These are phyloP conservation scores for Pomacea canaliculata DNA, from an alignment of 2,888 invertebrate species.

Conservation along the genomic window DNA sequence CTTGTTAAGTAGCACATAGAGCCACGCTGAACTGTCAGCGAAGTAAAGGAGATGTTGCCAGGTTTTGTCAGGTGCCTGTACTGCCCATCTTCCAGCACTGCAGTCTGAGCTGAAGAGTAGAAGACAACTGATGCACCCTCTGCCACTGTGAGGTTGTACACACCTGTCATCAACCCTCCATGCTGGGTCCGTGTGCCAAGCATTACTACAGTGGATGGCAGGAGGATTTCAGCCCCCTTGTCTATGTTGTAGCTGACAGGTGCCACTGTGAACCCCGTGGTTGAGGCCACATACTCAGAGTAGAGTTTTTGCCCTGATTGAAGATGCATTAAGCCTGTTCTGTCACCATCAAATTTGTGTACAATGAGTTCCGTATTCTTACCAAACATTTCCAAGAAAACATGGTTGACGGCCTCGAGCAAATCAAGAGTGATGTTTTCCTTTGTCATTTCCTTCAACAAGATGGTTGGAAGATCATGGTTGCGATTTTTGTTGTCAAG, in stretches of 20 bases:
- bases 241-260: slow-evolving; percentile 56
- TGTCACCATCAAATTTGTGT: slow-evolving; percentile 54
- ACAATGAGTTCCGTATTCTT: slow-evolving; percentile 39
- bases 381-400: slow-evolving; percentile 36
- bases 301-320: slow-evolving; percentile 41
- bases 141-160: slow-evolving; percentile 55
- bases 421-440: slow-evolving; percentile 42
- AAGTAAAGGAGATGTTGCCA: slow-evolving; percentile 50
- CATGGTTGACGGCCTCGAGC: slow-evolving; percentile 49
- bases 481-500: slow-evolving; percentile 56
- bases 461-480: slow-evolving; percentile 45
- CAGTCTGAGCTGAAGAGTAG: slow-evolving; percentile 51
- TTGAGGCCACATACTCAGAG: slow-evolving; percentile 49
- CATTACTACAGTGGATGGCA: slow-evolving; percentile 48
- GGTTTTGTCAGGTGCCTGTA: slow-evolving; percentile 44
- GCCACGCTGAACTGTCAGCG: slow-evolving; percentile 49
- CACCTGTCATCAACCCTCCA: slow-evolving; percentile 47
- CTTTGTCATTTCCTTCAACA: slow-evolving; percentile 38
- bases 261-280: slow-evolving; percentile 53
- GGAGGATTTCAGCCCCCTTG: slow-evolving; percentile 40
- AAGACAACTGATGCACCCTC: slow-evolving; percentile 47
- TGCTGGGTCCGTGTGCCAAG: slow-evolving; percentile 51
- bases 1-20: slow-evolving; percentile 43
- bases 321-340: slow-evolving; percentile 51
- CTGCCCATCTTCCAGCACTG: slow-evolving; percentile 45